Base-by-base conservation (phyloP, 2,113 vertebrate genomes). In the Poecile atricapillus region DNA sequence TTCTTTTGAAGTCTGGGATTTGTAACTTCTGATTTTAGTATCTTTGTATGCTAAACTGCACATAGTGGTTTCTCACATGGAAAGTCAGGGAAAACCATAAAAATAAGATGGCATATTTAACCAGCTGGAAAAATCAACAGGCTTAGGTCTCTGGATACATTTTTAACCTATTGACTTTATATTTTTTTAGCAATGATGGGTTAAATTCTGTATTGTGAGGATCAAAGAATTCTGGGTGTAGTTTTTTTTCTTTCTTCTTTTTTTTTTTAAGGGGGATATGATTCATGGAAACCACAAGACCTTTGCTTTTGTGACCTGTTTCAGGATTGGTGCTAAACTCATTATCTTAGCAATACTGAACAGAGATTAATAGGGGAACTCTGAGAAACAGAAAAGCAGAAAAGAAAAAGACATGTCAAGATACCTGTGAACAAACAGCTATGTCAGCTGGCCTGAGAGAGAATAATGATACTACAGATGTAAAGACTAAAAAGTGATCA, bases 1-100 rank as follows among this genome's bases (percentile, higher is more conserved):
- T 91, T 83, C 79, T 84, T 94, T 89, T 58, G 30, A 94, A 90
- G 65, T 68, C 9, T 53, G 58, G 71, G 73, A 71, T 74, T 95
- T 43, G 24, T 30, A 63, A 62, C 19, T 95, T 82, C 37, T 71
- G 67, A 23, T 80, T 39, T 76, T 68, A 87, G 16, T 59, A 65
- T 14, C 31, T 94, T 91, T 77, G 25, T 41, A 31, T 15, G 39
- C 23, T 69, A 73, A 91, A 75, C 53, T 52, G 39, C 31, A 93
- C 15, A 37, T 19, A 30, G 17, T 37, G 22, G 5, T 41, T 90
- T 92, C 41, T 77, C 87, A 87, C 53, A 19, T 5, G 5, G 60
- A 96, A 90, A 83, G 24, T 20, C 18, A 37, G 13, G 41, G 25
- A 37, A 76, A 71, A 19, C 11, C 67, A 49, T 7, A 77, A 95